A percentile compares a stretch with the other conserved stretches of the same genome.
Conservation (phyloP, 2,888 invertebrate species). For the Timema podura region DNA sequence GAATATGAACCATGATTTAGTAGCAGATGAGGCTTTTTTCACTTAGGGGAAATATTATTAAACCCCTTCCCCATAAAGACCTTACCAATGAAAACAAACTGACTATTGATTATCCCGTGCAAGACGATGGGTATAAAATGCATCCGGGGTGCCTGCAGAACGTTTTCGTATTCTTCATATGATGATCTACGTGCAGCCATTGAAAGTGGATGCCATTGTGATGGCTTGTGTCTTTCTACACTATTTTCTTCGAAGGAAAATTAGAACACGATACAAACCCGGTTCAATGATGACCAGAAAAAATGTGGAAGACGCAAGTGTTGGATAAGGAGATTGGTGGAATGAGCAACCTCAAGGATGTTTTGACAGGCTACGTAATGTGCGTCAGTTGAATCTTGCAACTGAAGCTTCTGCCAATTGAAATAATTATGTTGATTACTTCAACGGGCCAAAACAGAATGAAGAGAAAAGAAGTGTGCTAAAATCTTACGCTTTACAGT, state of each 20-base stretch:
- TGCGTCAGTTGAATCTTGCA: neutral
- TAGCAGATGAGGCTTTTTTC: constrained; percentile 21
- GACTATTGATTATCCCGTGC: neutral
- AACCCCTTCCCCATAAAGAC: constrained; percentile 6
- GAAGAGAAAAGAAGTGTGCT: constrained; percentile 1
- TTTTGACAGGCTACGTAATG: constrained; percentile 10
- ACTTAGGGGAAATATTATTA: constrained; percentile 7
- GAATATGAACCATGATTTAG: constrained; percentile 18
- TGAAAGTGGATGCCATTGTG: constrained; percentile 14
- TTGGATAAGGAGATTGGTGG: neutral
- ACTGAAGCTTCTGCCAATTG: neutral
- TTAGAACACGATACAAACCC: neutral
- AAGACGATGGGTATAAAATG: neutral
- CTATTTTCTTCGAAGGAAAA: constrained; percentile 1
- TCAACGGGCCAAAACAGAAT: constrained; percentile 13
- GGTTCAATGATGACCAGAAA: constrained; percentile 10
- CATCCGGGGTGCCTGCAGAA: neutral
- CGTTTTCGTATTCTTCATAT: constrained; percentile 3
- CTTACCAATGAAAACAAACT: neutral
- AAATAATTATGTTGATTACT: constrained; percentile 13
- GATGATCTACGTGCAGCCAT: constrained; percentile 4
- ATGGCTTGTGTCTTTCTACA: constrained; percentile 16
- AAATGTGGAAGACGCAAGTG: neutral
- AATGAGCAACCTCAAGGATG: constrained; percentile 1
- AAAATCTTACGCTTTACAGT: neutral